phyloP scores from a whole-genome alignment of 2,888 invertebrate species.

The Pandemis corylana region DNA sequence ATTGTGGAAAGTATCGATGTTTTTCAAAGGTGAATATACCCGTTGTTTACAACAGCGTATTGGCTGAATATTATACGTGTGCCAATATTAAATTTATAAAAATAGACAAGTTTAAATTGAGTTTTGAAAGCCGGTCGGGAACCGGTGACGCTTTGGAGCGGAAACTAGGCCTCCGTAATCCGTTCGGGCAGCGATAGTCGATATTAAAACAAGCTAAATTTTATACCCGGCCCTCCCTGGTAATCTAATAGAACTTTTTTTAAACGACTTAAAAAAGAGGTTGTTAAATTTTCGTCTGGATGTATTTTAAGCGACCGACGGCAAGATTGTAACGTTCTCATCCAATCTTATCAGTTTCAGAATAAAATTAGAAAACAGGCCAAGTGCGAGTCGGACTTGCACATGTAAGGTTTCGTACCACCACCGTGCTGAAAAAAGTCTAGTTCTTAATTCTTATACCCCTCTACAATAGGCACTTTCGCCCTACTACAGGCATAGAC shows the following conservation, averaged over 20 bases:
- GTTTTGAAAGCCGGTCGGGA: slow-evolving; percentile 29
- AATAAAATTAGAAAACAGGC: too few relatives aligned
- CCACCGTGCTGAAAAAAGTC: too few relatives aligned
- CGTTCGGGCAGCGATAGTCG: slow-evolving; percentile 30
- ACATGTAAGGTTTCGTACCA: too few relatives aligned
- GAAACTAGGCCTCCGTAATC: slow-evolving; percentile 37
- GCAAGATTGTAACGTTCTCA: too few relatives aligned
- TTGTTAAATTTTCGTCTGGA: too few relatives aligned
- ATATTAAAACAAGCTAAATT: slow-evolving; percentile 30
- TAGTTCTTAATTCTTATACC: too few relatives aligned
- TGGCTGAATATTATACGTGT: slow-evolving; percentile 10
- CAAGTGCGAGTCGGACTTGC: too few relatives aligned
- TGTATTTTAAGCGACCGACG: too few relatives aligned
- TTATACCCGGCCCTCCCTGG: slow-evolving; percentile 12
- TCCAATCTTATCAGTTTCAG: too few relatives aligned
- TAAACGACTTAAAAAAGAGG: neutral
- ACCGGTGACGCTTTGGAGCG: slow-evolving; percentile 7
- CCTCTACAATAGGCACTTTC: too few relatives aligned
- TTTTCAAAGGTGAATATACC: slow-evolving; percentile 35
- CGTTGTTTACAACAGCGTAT: slow-evolving; percentile 23
- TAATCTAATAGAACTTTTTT: slow-evolving; percentile 3
- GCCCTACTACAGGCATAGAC: too few relatives aligned
- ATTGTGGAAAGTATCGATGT: slow-evolving; percentile 27
- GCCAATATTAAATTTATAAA: slow-evolving; percentile 21
- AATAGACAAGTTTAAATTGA: slow-evolving; percentile 41